Conservation (phyloP, 2,113 vertebrate species). For the Ardeotis arabs region DNA sequence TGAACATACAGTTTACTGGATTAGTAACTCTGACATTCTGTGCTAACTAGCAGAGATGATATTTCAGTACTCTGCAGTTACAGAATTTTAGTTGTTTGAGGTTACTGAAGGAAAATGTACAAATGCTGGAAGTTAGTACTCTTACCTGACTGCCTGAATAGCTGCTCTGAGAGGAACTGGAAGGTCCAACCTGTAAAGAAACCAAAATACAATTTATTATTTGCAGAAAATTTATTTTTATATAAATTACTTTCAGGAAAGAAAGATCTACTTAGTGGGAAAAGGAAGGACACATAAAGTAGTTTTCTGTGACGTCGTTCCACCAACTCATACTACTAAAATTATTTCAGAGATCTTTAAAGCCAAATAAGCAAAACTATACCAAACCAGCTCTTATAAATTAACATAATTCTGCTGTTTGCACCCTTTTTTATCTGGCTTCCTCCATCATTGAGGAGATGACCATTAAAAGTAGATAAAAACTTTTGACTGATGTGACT, state of each 20-base stretch:
- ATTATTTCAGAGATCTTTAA: background rate
- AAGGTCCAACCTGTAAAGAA: slow-evolving; percentile 46
- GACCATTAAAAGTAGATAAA: background rate
- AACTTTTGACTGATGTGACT: background rate
- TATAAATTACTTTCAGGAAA: background rate
- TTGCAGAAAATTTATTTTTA: background rate
- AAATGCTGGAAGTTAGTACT: background rate
- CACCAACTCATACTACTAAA: background rate
- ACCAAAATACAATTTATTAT: background rate
- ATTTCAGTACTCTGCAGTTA: background rate
- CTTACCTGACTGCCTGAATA: slow-evolving; percentile 35
- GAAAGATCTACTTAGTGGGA: background rate
- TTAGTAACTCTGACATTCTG: background rate
- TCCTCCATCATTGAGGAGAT: background rate
- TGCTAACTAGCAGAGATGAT: background rate
- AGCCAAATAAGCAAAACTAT: background rate
- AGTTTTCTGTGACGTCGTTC: background rate
- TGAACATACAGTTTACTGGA: background rate
- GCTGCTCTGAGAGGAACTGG: background rate
- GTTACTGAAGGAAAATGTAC: background rate
- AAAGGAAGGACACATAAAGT: background rate
- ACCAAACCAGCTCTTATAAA: background rate
- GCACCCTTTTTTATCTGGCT: background rate
- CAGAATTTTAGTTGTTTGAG: background rate
- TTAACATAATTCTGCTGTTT: background rate